Base-by-base conservation (phyloP, 2,797 vertebrate species). In the Cygnus olor region DNA sequence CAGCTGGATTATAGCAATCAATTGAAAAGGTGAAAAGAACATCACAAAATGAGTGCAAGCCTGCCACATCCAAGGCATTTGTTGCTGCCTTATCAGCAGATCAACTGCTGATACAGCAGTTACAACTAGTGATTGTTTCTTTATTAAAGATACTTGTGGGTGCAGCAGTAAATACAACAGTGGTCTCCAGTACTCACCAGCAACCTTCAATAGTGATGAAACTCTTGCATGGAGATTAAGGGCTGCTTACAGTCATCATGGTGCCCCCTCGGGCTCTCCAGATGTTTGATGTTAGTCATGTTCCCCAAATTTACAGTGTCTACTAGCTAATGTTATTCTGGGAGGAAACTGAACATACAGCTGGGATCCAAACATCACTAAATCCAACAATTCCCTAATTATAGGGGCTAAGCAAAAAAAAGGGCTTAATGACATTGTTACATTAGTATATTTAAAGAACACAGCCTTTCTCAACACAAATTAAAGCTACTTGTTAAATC, bases 51-150 rank as follows among this genome's bases (percentile, higher is more conserved):
- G 49, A 83, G 68, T 58, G 27, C 34, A 71, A 89, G 79, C 49
- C 74, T 85, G 68, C 64, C 88, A 64, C 1, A 44, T 42, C 64
- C 63, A 81, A 81, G 57, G 57, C 44, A 64, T 85, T 74, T 91
- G 88, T 47, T 72, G 85, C 54, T 89, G 89, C 91, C 56, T 94
- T 69, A 58, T 85, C 83, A 90, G 96, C 89, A 94, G 53, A 82
- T 74, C 47, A 92, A 49, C 76, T 74, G 91, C 90, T 83, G 65
- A 88, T 30, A 80, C 60, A 90, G 85, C 89, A 89, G 69, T 65
- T 85, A 14, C 11, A 90, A 64, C 70, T 85, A 78, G 85, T 88
- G 83, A 81, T 60, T 65, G 38, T 54, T 94, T 51, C 78, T 84
- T 66, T 69, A 72, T 77, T 47, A 58, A 66, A 70, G 68, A 69